phyloP scores from a whole-genome alignment of 2,888 invertebrate genomes.

The Dromius quadrimaculatus region DNA sequence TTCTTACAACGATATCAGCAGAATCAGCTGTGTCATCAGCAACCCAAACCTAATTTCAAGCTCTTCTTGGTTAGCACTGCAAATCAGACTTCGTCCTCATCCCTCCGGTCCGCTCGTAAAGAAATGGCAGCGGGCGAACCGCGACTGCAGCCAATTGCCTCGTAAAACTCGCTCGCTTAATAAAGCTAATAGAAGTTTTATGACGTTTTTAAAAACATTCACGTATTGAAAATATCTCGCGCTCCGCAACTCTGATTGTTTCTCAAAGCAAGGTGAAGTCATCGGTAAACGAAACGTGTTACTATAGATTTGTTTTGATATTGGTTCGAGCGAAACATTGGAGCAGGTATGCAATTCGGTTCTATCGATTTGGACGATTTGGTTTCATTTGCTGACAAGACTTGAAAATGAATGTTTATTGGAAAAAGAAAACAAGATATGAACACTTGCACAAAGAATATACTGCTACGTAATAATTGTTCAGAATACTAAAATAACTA shows the following conservation, averaged over 20 bases:
- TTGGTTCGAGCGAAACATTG: not conserved
- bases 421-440: not conserved
- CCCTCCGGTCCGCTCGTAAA: conserved; percentile 17
- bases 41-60: conserved; percentile 3
- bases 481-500: too few relatives aligned
- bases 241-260: conserved; percentile 1
- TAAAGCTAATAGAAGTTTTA: conserved; percentile 54
- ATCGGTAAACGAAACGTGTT: conserved; percentile 18
- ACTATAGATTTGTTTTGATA: conserved; percentile 21
- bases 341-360: not conserved
- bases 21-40: conserved; percentile 19
- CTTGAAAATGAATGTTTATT: conserved; percentile 6
- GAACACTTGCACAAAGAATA: too few relatives aligned
- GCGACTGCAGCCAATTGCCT: conserved; percentile 45
- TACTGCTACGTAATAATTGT: too few relatives aligned
- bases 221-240: conserved; percentile 50
- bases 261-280: not conserved
- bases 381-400: conserved; percentile 9
- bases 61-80: conserved; percentile 1
- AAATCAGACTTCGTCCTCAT: conserved; percentile 16
- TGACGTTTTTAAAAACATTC: conserved; percentile 52
- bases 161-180: conserved; percentile 53
- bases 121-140: conserved; percentile 20
- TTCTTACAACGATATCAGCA: not conserved
- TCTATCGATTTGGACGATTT: not conserved